These are phyloP conservation scores for Chloroceryle inda DNA, from an alignment of 2,797 vertebrate genomes.

Conservation along the genomic window DNA sequence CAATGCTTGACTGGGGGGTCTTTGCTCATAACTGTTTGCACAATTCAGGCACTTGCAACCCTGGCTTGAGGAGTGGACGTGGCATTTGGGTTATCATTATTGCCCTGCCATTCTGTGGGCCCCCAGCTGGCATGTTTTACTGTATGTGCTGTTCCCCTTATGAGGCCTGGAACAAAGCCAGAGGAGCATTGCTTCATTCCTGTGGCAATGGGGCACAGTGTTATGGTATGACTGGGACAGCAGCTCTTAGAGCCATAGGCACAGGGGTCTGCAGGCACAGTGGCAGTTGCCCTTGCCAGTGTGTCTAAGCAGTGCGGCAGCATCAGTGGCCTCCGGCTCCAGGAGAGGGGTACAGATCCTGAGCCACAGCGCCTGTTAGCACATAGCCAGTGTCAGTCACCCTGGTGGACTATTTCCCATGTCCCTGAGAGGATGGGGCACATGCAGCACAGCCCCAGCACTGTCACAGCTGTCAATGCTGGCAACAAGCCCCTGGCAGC, in stretches of 20 bases:
- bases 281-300: background rate
- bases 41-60: background rate
- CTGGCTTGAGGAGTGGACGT: background rate
- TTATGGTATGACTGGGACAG: background rate
- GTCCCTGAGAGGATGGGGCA: accelerated
- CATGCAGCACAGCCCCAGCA: accelerated
- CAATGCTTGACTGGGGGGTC: background rate
- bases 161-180: background rate
- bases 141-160: background rate
- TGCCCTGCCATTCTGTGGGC: background rate
- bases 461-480: accelerated
- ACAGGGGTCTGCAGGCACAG: background rate
- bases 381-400: background rate
- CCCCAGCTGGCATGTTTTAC: background rate
- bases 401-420: background rate
- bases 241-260: background rate
- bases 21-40: background rate
- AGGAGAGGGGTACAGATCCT: background rate
- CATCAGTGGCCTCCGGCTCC: accelerated
- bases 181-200: background rate
- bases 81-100: background rate
- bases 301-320: background rate
- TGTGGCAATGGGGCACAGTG: accelerated
- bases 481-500: background rate
- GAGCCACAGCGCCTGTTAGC: accelerated